These are phyloP conservation scores for Bombus pyrosoma DNA, from an alignment of 1,140 invertebrate genomes.

Conservation along the genomic window DNA sequence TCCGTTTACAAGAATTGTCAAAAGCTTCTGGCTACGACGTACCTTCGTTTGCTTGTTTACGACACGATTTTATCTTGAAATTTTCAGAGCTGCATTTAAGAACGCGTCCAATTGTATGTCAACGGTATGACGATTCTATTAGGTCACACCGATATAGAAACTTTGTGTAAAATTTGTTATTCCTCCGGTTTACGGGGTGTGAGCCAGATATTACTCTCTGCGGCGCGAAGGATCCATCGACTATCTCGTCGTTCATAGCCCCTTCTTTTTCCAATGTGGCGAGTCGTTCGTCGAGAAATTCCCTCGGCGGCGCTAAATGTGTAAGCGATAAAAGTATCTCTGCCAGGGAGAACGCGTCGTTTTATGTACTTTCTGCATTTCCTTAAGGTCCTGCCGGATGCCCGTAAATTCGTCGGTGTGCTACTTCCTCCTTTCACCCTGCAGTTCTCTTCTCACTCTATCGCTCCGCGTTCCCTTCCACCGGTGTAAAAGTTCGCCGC, in stretches of 20 bases:
- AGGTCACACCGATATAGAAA: not conserved
- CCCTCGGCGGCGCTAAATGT: slow-evolving; percentile 64
- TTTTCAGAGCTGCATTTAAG: not conserved
- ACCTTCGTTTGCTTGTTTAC: no score
- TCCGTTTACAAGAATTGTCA: no score
- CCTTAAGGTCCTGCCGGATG: slow-evolving; percentile 58
- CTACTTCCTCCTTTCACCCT: not conserved
- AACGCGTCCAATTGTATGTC: not conserved
- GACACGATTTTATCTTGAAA: not conserved
- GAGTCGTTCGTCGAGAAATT: slow-evolving; percentile 58
- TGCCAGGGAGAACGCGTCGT: slow-evolving; percentile 56
- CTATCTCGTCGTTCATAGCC: slow-evolving; percentile 20
- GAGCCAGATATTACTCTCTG: slow-evolving; percentile 38
- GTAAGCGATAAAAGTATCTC: slow-evolving; percentile 70
- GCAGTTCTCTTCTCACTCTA: not conserved
- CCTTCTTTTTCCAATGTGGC: slow-evolving; percentile 12
- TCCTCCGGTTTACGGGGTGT: slow-evolving; percentile 46
- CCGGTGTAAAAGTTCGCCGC: not conserved
- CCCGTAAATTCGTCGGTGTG: slow-evolving; percentile 52
- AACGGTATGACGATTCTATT: slow-evolving; percentile 31
- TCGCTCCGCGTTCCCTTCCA: not conserved
- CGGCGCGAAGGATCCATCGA: slow-evolving; percentile 29
- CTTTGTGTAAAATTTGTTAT: slow-evolving; percentile 30
- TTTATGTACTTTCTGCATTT: slow-evolving; percentile 67
- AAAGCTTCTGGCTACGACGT: no score